Evolutionary conservation across 2,888 invertebrate genomes (phyloP).

Genomic region (Halictus ligatus): DNA sequence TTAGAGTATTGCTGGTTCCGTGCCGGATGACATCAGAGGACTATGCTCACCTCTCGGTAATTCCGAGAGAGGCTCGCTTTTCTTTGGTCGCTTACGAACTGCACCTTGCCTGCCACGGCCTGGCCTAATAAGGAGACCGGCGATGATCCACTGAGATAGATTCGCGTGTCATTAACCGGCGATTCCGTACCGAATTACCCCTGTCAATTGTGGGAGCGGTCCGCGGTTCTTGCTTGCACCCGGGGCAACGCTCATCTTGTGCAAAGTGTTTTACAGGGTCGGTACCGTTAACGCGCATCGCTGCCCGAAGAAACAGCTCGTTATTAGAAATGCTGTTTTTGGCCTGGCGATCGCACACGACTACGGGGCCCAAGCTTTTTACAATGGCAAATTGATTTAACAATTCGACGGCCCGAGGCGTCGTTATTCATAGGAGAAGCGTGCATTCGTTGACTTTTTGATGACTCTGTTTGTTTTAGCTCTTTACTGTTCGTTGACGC

Average conservation of each 20-base stretch:
- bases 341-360: not conserved
- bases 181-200: slow-evolving; percentile 67
- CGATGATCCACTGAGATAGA: slow-evolving; percentile 74
- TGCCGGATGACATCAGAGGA: slow-evolving; percentile 70
- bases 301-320: slow-evolving; percentile 15
- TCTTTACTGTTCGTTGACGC: not conserved
- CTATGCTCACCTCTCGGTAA: slow-evolving; percentile 59
- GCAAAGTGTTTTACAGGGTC: slow-evolving; percentile 33
- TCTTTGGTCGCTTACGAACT: slow-evolving; percentile 35
- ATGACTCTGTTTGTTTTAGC: not conserved
- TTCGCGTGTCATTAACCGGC: slow-evolving; percentile 72
- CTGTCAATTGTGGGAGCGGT: slow-evolving; percentile 53
- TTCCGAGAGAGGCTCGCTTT: slow-evolving; percentile 59
- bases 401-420: not conserved
- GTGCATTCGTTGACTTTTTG: not conserved
- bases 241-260: slow-evolving; percentile 16
- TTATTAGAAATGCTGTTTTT: slow-evolving; percentile 40
- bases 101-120: slow-evolving; percentile 7
- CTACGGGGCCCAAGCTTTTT: slow-evolving; percentile 19
- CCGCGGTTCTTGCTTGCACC: slow-evolving; percentile 11
- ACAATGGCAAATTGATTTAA: slow-evolving; percentile 16
- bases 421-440: not conserved
- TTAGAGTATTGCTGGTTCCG: slow-evolving; percentile 61
- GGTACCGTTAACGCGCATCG: slow-evolving; percentile 45
- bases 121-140: slow-evolving; percentile 67